Percentiles rank a stretch among this genome's conserved stretches.
phyloP scores from a whole-genome alignment of 2,888 invertebrate genomes.

The Mayetiola destructor region DNA sequence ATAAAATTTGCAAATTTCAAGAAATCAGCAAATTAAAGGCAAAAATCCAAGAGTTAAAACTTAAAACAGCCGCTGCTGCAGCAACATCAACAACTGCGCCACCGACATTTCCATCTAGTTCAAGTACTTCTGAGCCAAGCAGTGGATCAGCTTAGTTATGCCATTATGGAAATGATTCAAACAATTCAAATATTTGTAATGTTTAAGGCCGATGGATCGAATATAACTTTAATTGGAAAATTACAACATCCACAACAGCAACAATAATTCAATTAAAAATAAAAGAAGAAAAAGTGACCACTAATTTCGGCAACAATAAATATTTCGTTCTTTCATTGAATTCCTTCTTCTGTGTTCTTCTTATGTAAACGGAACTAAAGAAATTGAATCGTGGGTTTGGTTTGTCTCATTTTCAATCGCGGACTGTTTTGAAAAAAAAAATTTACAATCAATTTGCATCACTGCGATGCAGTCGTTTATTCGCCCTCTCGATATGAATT shows the following conservation, averaged over 20 bases:
- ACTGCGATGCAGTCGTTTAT: neutral
- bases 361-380: too few relatives aligned
- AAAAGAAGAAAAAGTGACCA: conserved; percentile 10
- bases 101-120: neutral
- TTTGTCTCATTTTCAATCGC: too few relatives aligned
- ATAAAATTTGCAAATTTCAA: conserved; percentile 7
- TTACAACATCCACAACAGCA: neutral
- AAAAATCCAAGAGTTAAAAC: conserved; percentile 2
- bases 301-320: neutral
- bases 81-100: neutral
- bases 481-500: neutral
- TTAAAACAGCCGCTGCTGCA: neutral
- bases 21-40: neutral
- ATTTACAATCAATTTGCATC: neutral
- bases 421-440: neutral
- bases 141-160: neutral
- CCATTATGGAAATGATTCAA: neutral
- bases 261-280: neutral
- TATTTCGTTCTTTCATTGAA: neutral
- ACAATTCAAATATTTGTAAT: neutral
- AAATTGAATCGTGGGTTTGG: too few relatives aligned
- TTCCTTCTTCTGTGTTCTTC: too few relatives aligned
- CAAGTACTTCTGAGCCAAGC: neutral
- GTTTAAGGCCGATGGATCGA: neutral
- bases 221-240: neutral